Evolutionary conservation across 2,113 vertebrate genomes (phyloP).

Genomic region (Climacteris rufus): DNA sequence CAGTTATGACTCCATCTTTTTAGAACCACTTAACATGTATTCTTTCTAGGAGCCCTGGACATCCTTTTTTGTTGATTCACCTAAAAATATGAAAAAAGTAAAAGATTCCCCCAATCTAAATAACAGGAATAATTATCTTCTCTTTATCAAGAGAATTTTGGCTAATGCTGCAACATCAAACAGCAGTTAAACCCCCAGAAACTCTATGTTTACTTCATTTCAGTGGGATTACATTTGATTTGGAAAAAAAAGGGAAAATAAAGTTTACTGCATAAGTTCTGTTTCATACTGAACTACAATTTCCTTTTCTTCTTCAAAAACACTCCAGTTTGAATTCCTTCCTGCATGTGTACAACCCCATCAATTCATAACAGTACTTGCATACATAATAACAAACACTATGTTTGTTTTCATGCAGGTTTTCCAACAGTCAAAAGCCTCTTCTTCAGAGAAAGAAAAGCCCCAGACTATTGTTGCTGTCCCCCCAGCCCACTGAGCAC

Average conservation of each 20-base stretch:
- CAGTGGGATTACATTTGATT: background rate
- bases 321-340: background rate
- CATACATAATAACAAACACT: background rate
- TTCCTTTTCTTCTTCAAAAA: background rate
- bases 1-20: background rate
- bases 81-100: background rate
- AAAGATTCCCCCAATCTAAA: background rate
- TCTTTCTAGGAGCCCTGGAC: background rate
- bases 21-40: background rate
- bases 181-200: background rate
- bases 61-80: background rate
- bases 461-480: background rate
- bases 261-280: background rate
- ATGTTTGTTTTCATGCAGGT: rapidly evolving
- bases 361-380: background rate
- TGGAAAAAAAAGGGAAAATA: background rate
- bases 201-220: background rate
- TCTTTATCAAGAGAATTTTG: background rate
- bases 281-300: background rate
- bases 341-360: background rate
- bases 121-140: background rate
- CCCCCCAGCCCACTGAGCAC: background rate
- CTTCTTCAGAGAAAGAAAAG: background rate
- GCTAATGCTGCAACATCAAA: background rate
- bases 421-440: background rate